Conservation (phyloP, 2,113 vertebrate species). For the Abramis brama region DNA sequence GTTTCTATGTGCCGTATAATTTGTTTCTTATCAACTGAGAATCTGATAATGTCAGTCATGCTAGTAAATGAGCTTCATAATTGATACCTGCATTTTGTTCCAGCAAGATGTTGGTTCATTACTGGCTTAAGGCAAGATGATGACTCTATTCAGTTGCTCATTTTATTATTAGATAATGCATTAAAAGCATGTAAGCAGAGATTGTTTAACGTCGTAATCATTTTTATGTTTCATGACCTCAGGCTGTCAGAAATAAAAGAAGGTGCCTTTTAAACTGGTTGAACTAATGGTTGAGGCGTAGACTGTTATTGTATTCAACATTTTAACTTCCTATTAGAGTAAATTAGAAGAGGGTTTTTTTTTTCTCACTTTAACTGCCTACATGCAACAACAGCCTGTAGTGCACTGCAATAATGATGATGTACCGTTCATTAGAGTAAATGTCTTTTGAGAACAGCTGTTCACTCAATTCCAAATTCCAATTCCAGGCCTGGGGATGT, state of each 20-base stretch:
- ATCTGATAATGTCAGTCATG: neutral
- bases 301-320: neutral
- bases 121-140: neutral
- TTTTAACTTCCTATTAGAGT: slow-evolving; percentile 1
- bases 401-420: neutral
- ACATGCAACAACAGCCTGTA: neutral
- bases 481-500: neutral
- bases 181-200: neutral
- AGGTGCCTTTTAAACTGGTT: neutral
- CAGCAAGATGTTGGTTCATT: neutral
- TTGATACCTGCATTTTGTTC: neutral
- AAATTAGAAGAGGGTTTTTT: neutral
- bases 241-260: neutral
- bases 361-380: neutral
- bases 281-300: neutral
- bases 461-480: neutral
- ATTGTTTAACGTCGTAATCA: slow-evolving; percentile 1
- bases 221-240: neutral
- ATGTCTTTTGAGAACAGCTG: neutral
- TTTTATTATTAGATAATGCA: slow-evolving; percentile 17
- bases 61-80: neutral
- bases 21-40: neutral
- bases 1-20: neutral
- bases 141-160: neutral
- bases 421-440: neutral